Evolutionary conservation across 2,797 vertebrate genomes (phyloP), one percentile per base, ranked within the genome.

Genomic region (Micrastur ruficollis): DNA sequence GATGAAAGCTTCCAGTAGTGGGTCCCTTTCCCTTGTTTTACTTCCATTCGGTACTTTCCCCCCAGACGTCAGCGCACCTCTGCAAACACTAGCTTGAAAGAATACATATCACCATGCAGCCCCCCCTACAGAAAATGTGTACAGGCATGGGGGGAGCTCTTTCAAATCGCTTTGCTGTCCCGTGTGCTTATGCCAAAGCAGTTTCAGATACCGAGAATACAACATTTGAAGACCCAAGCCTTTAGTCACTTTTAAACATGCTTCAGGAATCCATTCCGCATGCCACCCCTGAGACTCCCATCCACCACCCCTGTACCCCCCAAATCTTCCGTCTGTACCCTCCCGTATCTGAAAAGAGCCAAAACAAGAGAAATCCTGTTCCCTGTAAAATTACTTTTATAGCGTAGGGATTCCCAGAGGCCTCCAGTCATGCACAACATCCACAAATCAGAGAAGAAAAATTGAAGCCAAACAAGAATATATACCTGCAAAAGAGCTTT

Each of bases 161-260:
- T 86, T 65, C 56, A 78, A 78, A 92, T 40, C 70, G 70, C 67
- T 89, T 92, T 68, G 67, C 58, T 81, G 59, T 81, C 81, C 31
- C 82, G 32, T 53, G 70, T 0, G 1, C 74, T 93, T 93, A 76
- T 36, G 91, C 86, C 97, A 94, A 97, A 98, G 95, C 93, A 88
- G 70, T 97, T 97, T 96, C 96, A 97, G 94, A 95, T 87, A 94
- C 89, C 73, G 82, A 97, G 95, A 96, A 96, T 63, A 95, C 55
- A 96, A 96, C 76, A 89, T 79, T 86, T 74, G 58, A 87, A 97
- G 92, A 86, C 72, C 83, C 53, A 50, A 88, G 87, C 72, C 61
- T 70, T 93, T 76, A 95, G 80, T 94, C 94, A 96, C 81, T 97
- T 95, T 85, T 86, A 96, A 88, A 96, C 95, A 81, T 97, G 96